These are phyloP conservation scores for Laupala kohalensis DNA, from an alignment of 1,140 invertebrate species.

Conservation along the genomic window DNA sequence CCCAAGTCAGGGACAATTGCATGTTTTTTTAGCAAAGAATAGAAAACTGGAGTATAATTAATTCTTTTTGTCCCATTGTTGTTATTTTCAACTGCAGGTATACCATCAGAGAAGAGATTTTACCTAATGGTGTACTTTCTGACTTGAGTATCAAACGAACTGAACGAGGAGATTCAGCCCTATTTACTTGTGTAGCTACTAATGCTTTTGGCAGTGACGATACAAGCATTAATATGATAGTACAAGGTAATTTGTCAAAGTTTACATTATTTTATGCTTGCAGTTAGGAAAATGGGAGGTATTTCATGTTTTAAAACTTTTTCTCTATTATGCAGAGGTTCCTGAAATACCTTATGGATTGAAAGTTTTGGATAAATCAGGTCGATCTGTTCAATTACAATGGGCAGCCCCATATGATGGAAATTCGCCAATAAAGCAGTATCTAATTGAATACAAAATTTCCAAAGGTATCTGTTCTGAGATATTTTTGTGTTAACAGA, in stretches of 20 bases:
- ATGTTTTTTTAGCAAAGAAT: no score
- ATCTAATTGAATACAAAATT: slow-evolving; percentile 85
- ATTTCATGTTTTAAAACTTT: background rate
- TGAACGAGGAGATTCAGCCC: slow-evolving; percentile 77
- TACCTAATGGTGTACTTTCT: slow-evolving; percentile 72
- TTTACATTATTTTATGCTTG: background rate
- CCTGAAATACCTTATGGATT: slow-evolving; percentile 84
- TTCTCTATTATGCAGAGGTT: slow-evolving; percentile 49
- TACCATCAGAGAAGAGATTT: slow-evolving; percentile 81
- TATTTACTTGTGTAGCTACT: slow-evolving; percentile 88
- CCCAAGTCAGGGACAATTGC: no score
- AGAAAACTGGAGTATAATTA: no score
- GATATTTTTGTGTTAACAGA: no score
- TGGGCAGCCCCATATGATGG: slow-evolving; percentile 92
- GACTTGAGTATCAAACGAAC: slow-evolving; percentile 80
- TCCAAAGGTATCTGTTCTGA: slow-evolving; percentile 67
- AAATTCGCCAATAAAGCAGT: slow-evolving; percentile 84
- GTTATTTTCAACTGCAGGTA: slow-evolving; percentile 62
- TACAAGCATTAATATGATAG: slow-evolving; percentile 88
- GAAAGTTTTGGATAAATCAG: slow-evolving; percentile 83
- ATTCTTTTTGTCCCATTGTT: no score
- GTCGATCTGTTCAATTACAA: slow-evolving; percentile 73
- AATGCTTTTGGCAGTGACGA: slow-evolving; percentile 92
- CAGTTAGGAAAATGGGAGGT: background rate
- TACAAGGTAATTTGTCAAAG: slow-evolving; percentile 54